Percentiles rank a stretch among this genome's conserved stretches.
Conservation (phyloP, 2,797 vertebrate genomes). For the Tauraco hartlaubi region DNA sequence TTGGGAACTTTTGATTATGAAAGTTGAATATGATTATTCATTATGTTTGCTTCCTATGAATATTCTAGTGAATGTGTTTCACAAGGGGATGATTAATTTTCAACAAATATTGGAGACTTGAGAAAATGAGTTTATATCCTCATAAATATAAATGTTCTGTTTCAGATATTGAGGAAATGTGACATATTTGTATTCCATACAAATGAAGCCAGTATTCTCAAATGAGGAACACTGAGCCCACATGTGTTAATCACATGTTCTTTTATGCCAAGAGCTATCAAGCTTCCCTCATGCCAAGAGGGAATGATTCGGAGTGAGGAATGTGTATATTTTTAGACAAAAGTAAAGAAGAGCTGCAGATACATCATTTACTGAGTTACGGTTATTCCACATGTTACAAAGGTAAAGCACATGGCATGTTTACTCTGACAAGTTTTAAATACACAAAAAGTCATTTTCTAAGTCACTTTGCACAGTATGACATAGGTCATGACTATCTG, state of each 20-base stretch:
- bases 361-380: not conserved
- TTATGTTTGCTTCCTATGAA: slow-evolving; percentile 72
- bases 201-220: slow-evolving; percentile 31
- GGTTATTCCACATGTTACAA: not conserved
- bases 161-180: slow-evolving; percentile 53
- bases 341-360: not conserved
- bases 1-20: slow-evolving; percentile 62
- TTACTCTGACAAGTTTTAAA: not conserved
- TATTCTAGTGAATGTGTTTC: slow-evolving; percentile 67
- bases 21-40: slow-evolving; percentile 62
- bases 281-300: not conserved
- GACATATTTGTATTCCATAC: slow-evolving; percentile 50
- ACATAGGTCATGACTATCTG: rapidly evolving
- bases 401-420: not conserved
- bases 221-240: slow-evolving; percentile 15
- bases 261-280: slow-evolving; percentile 11
- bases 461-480: rapidly evolving
- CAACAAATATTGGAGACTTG: slow-evolving; percentile 65
- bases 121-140: slow-evolving; percentile 68
- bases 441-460: rapidly evolving
- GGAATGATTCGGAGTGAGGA: not conserved
- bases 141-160: slow-evolving; percentile 74
- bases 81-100: slow-evolving; percentile 70
- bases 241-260: slow-evolving; percentile 49
- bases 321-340: not conserved